phyloP scores from a whole-genome alignment of 2,888 invertebrate species.

The Pammene fasciana region DNA sequence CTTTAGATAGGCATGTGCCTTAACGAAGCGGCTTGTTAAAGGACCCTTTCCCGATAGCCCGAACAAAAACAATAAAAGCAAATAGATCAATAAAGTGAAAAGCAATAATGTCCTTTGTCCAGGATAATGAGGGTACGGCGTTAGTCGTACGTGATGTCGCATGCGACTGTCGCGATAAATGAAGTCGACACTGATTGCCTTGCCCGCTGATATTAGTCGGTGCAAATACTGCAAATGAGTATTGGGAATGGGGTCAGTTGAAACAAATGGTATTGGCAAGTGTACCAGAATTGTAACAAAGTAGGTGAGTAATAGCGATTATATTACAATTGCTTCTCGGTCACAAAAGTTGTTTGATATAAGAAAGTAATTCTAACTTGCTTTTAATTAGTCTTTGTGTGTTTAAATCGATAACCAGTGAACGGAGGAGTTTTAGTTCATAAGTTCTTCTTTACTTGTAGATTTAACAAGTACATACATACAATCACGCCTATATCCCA shows the following conservation, averaged over 20 bases:
- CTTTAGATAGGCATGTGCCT: no score
- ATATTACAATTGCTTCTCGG: background rate
- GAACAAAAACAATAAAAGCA: constrained; percentile 46
- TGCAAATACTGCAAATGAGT: constrained; percentile 8
- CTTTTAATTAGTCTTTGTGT: no score
- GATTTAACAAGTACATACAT: no score
- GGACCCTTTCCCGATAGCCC: constrained; percentile 15
- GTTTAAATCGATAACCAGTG: no score
- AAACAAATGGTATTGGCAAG: constrained; percentile 12
- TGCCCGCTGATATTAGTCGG: constrained; percentile 43
- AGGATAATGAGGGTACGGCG: constrained; percentile 53
- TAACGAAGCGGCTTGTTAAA: constrained; percentile 10
- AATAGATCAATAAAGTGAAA: constrained; percentile 50
- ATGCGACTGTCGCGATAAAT: constrained; percentile 58
- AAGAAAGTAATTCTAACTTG: no score
- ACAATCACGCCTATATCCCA: no score
- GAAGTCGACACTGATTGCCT: constrained; percentile 54
- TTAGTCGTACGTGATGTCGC: constrained; percentile 72
- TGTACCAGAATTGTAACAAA: background rate
- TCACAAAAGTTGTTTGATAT: no score
- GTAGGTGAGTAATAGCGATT: background rate
- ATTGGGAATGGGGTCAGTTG: constrained; percentile 15
- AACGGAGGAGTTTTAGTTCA: no score
- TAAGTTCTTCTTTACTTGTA: no score
- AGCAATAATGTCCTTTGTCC: constrained; percentile 51